A percentile compares a stretch with the other conserved stretches of the same genome.
phyloP scores from a whole-genome alignment of 2,113 vertebrate genomes.

The Takifugu flavidus region DNA sequence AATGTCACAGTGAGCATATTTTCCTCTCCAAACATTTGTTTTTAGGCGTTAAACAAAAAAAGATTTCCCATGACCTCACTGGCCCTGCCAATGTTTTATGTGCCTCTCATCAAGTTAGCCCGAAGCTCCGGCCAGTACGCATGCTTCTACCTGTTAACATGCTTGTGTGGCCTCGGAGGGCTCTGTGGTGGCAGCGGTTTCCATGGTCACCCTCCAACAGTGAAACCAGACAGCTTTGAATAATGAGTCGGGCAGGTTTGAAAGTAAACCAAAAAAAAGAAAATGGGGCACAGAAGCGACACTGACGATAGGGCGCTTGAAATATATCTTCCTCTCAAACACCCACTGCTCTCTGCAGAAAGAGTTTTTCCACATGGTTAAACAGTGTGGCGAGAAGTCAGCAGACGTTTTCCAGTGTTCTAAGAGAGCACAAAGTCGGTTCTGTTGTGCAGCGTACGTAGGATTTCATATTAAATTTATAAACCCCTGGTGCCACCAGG shows the following conservation, averaged over 20 bases:
- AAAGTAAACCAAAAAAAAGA: neutral
- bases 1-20: neutral
- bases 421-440: slow-evolving; percentile 17
- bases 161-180: slow-evolving; percentile 19
- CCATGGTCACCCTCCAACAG: slow-evolving; percentile 30
- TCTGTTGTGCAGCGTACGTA: slow-evolving; percentile 32
- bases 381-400: slow-evolving; percentile 30
- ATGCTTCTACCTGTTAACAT: slow-evolving; percentile 16
- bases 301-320: slow-evolving; percentile 10
- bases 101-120: slow-evolving; percentile 14
- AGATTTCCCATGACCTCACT: slow-evolving; percentile 19
- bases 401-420: slow-evolving; percentile 23
- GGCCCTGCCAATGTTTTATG: neutral
- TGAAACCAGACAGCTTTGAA: slow-evolving; percentile 1
- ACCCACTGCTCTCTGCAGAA: slow-evolving; percentile 23
- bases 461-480: slow-evolving; percentile 35
- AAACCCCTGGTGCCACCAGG: slow-evolving; percentile 2
- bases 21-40: neutral
- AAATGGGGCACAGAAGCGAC: neutral
- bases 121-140: slow-evolving; percentile 9
- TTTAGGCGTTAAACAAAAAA: neutral
- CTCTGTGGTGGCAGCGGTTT: slow-evolving; percentile 26
- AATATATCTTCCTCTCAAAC: slow-evolving; percentile 41
- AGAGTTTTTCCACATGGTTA: slow-evolving; percentile 40
- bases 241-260: no score